Evolutionary conservation across 1,140 invertebrate species (phyloP), one percentile per base, ranked within the genome.

Genomic region (Aphaenogaster ashmeadi): DNA sequence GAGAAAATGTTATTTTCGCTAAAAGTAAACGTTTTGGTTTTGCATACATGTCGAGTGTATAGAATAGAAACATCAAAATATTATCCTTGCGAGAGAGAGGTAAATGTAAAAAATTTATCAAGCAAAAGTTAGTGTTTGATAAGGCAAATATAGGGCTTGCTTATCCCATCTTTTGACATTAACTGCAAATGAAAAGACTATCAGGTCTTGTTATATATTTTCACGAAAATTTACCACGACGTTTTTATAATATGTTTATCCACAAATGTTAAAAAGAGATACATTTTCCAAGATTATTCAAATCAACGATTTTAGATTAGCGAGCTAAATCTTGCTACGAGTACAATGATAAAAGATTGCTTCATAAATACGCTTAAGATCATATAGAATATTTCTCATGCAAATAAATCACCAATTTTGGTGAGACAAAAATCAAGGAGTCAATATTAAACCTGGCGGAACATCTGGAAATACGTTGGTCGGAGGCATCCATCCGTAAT

Each of bases 401-500:
- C 8, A 67, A 15, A 1, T 11, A 15, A 50, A 54, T 72, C 4
- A 47, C 15, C 9, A 15, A 38, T 33, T 50, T 27, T 47, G 0
- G 3, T 7, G 4, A 58, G 18, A 41, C 56, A 69, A 52, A 62
- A 72, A 33, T 7, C 47, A 3, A 81, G 58, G 41, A 27, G 38
- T 18, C 33, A 7, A 62, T 58, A 78, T 66, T 81, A 50, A 91
- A 97, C 97, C 96, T 94, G 97, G 97, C 56, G 97, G 97, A 58
- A 96, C 94, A 81, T 96, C 95, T 9, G 97, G 97, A 92, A 98
- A 98, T 83, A 97, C 97, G 87, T 97, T 95, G 75, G 97, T 97
- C 6, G 98, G 98, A 38, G 99, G 98, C 75, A 98, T 96, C 98
- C 99, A 99, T 56, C 98, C 98, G 94, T 99, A 99, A 93, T 98